Base-by-base conservation (phyloP, 2,888 invertebrate species). In the Ecliptopera silaceata region DNA sequence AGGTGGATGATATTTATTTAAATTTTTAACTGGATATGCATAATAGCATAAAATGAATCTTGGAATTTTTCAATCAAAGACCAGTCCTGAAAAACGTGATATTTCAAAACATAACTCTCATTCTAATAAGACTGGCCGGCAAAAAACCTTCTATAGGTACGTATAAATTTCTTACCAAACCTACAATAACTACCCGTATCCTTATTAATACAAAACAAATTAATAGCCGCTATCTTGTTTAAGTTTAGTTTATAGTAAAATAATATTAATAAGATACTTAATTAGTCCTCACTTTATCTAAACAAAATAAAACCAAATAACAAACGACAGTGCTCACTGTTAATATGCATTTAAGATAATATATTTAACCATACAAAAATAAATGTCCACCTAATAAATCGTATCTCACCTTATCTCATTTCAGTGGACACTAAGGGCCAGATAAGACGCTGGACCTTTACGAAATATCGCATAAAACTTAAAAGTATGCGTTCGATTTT, bases 271-370 rank as follows among this genome's bases (percentile, higher is more conserved):
- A 13, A 54, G 54, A 36, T 8, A 1, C 15, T 60, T 66, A 66
- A 66, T 66, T 63, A 66, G 66, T 56, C 56, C 56, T 59, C 44
- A 54, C 64, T 48, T 68, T 69, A 75, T 74, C 74, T 71, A 72
- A 81, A 78, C 77, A 72, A 78, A 83, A 79, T 76, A 79, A 83
- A 80, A 78, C 76, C 73, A 74, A 77, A 79, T 78, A 80, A 82
- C 75, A 82, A 85, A 85, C 78, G 82, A 80, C 76, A 68, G 77
- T 86, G 88, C 84, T 84, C 86, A 81, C 79, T 87, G 86, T 88
- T 89, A 89, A 89, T 89, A 87, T 79, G 86, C 86, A 84, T 90
- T 90, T 89, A 88, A 89, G 90, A 90, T 89, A 88, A 88, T 88
- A 88, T 88, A 88, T 88, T 86, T 86, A 79, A 84, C 80, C 74